A percentile compares a stretch with the other conserved stretches of the same genome.
Conservation (phyloP, 2,888 invertebrate species). For the Brenthis ino region DNA sequence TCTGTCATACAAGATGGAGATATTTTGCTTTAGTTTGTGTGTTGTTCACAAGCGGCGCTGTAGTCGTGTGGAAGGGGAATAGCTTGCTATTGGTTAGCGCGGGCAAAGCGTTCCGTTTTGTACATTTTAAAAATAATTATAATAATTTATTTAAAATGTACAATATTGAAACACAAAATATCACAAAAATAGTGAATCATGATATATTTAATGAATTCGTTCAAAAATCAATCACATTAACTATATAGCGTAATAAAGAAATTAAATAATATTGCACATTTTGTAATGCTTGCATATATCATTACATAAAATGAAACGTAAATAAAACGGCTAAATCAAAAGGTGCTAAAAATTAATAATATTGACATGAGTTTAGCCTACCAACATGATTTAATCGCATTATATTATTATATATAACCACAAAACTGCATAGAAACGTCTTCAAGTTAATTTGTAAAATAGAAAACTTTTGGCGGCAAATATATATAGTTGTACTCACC, state of each 20-base stretch:
- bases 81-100: conserved; percentile 56
- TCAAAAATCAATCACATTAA: neutral
- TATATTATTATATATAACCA: conserved; percentile 38
- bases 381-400: conserved; percentile 24
- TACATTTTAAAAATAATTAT: conserved; percentile 15
- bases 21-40: conserved; percentile 80
- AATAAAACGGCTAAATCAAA: conserved; percentile 53
- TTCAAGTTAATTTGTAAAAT: conserved; percentile 24
- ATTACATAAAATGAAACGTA: conserved; percentile 53
- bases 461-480: conserved; percentile 61
- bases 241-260: neutral
- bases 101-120: conserved; percentile 57
- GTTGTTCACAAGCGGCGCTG: conserved; percentile 75
- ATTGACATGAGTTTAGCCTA: conserved; percentile 11
- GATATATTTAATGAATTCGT: neutral
- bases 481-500: conserved; percentile 76
- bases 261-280: neutral
- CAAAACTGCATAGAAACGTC: conserved; percentile 36
- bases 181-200: neutral
- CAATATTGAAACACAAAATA: neutral
- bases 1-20: conserved; percentile 86
- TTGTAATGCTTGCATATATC: neutral
- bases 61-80: conserved; percentile 58
- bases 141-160: neutral
- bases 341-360: conserved; percentile 32